Evolutionary conservation across 2,113 vertebrate genomes (phyloP).

Genomic region (Alexandromys fortis): DNA sequence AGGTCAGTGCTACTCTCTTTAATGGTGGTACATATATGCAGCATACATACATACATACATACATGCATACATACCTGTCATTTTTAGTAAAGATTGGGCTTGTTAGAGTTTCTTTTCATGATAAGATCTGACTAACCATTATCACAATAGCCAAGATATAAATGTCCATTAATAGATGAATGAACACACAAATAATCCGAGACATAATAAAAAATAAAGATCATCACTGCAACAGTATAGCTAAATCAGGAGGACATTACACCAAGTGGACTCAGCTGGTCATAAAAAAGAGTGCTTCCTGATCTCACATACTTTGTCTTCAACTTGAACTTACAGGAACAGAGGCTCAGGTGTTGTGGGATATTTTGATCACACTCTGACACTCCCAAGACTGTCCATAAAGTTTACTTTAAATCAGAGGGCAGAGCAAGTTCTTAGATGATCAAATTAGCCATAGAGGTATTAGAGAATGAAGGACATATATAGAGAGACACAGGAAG

Average conservation of each 20-base stretch:
- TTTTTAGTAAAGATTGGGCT: constrained; percentile 29
- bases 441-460: not conserved
- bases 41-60: not conserved
- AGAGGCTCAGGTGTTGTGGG: not conserved
- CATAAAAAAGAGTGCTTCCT: not conserved
- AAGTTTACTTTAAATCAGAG: not conserved
- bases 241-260: not conserved
- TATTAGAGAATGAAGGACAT: not conserved
- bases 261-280: not conserved
- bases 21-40: not conserved
- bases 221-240: not conserved
- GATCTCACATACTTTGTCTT: not conserved
- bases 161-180: not conserved
- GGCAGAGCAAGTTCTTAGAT: not conserved
- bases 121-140: not conserved
- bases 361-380: not conserved
- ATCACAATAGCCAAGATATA: not conserved
- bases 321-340: not conserved
- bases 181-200: not conserved
- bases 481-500: not conserved
- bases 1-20: not conserved
- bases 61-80: not conserved
- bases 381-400: not conserved
- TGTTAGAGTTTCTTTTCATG: not conserved
- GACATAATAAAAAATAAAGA: not conserved